A percentile compares a stretch with the other conserved stretches of the same genome.
These are phyloP conservation scores for Zosterops hypoxanthus DNA, from an alignment of 2,113 vertebrate species.

Conservation along the genomic window DNA sequence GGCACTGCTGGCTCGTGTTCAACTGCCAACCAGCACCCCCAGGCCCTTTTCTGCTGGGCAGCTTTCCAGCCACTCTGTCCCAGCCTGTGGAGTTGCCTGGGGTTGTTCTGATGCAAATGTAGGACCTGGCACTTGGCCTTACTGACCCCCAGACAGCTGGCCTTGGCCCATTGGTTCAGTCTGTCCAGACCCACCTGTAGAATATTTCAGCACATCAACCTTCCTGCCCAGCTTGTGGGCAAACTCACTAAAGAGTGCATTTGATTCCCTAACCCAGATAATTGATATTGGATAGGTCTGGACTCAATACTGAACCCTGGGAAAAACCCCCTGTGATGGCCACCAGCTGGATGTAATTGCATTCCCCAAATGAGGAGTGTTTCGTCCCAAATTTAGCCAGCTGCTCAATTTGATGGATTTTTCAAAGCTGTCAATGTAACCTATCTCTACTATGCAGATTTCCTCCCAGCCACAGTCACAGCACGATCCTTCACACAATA, in stretches of 20 bases:
- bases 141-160: accelerated
- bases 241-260: not conserved
- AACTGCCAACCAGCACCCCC: not conserved
- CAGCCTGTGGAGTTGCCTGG: not conserved
- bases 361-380: not conserved
- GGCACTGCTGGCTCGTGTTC: not conserved
- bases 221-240: accelerated
- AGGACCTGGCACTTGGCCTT: not conserved
- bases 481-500: not conserved
- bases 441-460: not conserved
- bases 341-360: not conserved
- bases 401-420: not conserved
- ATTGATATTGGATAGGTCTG: not conserved
- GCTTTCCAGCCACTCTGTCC: not conserved
- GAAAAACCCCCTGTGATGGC: not conserved
- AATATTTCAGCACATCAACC: not conserved
- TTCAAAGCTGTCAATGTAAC: not conserved
- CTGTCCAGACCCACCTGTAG: not conserved
- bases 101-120: not conserved
- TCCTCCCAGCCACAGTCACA: not conserved
- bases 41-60: not conserved
- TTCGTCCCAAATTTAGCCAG: not conserved
- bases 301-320: not conserved
- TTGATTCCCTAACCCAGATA: accelerated
- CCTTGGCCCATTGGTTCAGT: accelerated